Conservation (phyloP, 2,113 vertebrate species). For the Phrynosoma platyrhinos region DNA sequence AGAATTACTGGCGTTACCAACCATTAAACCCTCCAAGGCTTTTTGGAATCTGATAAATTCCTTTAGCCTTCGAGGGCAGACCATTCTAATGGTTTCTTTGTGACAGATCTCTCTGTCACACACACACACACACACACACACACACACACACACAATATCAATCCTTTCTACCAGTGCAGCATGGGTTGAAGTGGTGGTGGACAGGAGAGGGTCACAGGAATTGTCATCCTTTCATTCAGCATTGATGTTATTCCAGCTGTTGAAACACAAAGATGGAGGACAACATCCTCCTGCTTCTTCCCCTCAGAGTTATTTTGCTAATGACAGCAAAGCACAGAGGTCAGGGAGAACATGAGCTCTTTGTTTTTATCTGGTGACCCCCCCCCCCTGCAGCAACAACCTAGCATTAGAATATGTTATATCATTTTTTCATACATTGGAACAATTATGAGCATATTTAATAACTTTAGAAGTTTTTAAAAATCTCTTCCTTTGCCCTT, state of each 20-base stretch:
- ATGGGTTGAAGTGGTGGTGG: too few relatives aligned
- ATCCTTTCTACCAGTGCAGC: too few relatives aligned
- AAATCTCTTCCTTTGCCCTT: slow-evolving; percentile 9
- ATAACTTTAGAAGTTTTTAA: neutral
- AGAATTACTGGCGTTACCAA: too few relatives aligned
- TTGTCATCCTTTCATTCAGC: too few relatives aligned
- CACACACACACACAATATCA: too few relatives aligned
- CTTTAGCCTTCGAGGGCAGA: too few relatives aligned
- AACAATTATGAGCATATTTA: slow-evolving; percentile 3
- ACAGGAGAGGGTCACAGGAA: too few relatives aligned
- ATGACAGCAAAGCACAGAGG: neutral
- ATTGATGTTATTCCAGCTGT: neutral
- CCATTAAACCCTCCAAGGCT: too few relatives aligned
- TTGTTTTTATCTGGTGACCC: neutral
- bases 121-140: too few relatives aligned
- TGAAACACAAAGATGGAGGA: neutral
- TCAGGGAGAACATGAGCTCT: neutral
- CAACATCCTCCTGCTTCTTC: neutral
- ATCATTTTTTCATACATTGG: neutral
- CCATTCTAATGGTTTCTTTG: too few relatives aligned
- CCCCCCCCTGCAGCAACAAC: neutral
- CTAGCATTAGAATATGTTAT: neutral
- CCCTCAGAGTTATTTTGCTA: neutral
- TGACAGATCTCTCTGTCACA: too few relatives aligned
- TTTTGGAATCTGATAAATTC: too few relatives aligned